Evolutionary conservation across 2,113 vertebrate species (phyloP).

Genomic region (Phalacrocorax brasilianus): DNA sequence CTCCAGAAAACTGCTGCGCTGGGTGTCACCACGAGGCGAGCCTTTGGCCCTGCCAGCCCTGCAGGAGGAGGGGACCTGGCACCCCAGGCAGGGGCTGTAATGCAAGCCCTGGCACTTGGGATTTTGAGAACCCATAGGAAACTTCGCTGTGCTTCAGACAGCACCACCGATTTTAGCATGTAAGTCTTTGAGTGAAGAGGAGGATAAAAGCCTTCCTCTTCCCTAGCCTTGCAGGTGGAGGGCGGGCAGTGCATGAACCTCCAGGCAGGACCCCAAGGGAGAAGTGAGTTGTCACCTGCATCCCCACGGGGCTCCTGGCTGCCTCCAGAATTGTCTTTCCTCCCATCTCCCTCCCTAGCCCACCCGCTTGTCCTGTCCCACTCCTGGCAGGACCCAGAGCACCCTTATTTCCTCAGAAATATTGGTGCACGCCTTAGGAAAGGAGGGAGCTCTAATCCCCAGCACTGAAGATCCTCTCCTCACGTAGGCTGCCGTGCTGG

Average conservation of each 20-base stretch:
- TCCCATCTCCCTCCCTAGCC: not conserved
- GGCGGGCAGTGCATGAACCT: accelerated
- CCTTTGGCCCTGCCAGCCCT: not conserved
- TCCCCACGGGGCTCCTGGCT: not conserved
- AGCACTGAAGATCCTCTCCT: not conserved
- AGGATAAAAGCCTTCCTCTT: not conserved
- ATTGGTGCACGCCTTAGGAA: not conserved
- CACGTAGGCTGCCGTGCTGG: not conserved
- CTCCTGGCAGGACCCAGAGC: not conserved
- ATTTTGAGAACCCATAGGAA: not conserved
- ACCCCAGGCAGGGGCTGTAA: not conserved
- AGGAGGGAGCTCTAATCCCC: not conserved
- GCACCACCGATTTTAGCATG: accelerated
- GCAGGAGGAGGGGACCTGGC: accelerated
- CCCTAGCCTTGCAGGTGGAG: not conserved
- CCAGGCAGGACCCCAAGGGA: not conserved
- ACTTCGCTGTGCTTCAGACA: accelerated
- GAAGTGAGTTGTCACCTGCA: accelerated
- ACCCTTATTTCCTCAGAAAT: not conserved
- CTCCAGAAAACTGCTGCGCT: not conserved
- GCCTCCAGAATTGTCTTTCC: not conserved
- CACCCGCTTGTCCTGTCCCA: accelerated
- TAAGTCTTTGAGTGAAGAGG: accelerated
- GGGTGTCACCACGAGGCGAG: not conserved
- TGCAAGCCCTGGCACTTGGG: accelerated